phyloP scores from a whole-genome alignment of 1,140 invertebrate species.

The Penaeus chinensis region DNA sequence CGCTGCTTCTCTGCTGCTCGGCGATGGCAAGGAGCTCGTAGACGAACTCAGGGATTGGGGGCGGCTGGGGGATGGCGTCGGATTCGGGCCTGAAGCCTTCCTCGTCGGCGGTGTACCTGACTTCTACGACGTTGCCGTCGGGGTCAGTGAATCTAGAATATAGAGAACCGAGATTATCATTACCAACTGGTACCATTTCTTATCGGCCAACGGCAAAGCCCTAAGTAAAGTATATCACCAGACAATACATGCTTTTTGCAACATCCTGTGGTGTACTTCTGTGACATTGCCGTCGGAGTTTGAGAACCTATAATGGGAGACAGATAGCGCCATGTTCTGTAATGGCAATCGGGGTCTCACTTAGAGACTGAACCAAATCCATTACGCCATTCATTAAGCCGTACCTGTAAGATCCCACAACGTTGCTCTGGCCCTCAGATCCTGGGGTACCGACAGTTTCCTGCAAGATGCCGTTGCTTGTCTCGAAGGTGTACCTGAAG shows the following conservation, averaged over 20 bases:
- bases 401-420: slow-evolving; percentile 37
- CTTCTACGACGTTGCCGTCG: slow-evolving; percentile 24
- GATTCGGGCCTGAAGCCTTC: slow-evolving; percentile 35
- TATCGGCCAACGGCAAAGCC: too few species aligned
- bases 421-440: slow-evolving; percentile 33
- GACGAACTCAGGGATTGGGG: slow-evolving; percentile 35
- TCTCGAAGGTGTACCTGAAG: slow-evolving; percentile 35
- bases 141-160: slow-evolving; percentile 24
- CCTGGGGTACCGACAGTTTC: slow-evolving; percentile 4
- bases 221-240: too few species aligned
- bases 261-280: too few species aligned
- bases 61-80: slow-evolving; percentile 17
- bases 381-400: too few species aligned
- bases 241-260: too few species aligned
- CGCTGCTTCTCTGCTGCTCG: slow-evolving; percentile 1
- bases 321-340: too few species aligned
- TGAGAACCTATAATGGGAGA: too few species aligned
- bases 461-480: slow-evolving; percentile 27
- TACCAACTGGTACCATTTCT: too few species aligned
- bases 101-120: slow-evolving; percentile 41
- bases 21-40: slow-evolving; percentile 37
- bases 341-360: too few species aligned
- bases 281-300: too few species aligned
- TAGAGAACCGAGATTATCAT: not conserved
- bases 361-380: too few species aligned